Evolutionary conservation across 2,888 invertebrate genomes (phyloP), one percentile per base, ranked within the genome.

Genomic region (Andrena fulva): DNA sequence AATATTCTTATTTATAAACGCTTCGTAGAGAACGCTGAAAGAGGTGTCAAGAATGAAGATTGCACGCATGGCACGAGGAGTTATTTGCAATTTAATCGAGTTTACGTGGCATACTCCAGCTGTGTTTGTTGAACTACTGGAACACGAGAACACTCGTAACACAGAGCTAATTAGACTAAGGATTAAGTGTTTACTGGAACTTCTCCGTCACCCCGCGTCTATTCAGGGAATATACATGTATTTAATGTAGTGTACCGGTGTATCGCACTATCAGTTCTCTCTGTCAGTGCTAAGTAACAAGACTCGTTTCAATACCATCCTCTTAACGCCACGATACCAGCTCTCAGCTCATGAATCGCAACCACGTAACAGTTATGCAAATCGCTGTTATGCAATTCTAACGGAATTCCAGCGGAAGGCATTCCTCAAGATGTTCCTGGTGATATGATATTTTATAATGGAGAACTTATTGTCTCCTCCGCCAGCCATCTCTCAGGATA

Each of bases 291-390:
- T 4, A 8, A 62, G n/a, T 33, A 33, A 31, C n/a, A 3, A 16
- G 59, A 7, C 20, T 27, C n/a, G n/a, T 62, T 20, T 33, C 31
- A 7, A 33, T 31, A n/a, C n/a, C 33, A 20, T 31, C 31, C 1
- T 10, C 27, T n/a, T n/a, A 42, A 42, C 42, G n/a, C n/a, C 20
- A 60, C 5, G 60, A 33, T 27, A 62, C 33, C 31, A n/a, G 60
- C 60, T 27, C n/a, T 20, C 31, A 16, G 16, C 60, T 27, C 60
- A 31, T 62, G 20, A 56, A 56, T 31, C n/a, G 42, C 42, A 42
- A 31, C 8, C 16, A 4, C 63, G 20, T 24, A 59, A 56, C 56
- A 16, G 56, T 69, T 59, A 54, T 69, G 56, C 54, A 24, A 69
- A 54, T 42, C 31, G 64, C 12, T 35, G 48, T 48, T 42, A 48